Evolutionary conservation across 2,888 invertebrate species (phyloP).

Genomic region (Cerastis leucographa): DNA sequence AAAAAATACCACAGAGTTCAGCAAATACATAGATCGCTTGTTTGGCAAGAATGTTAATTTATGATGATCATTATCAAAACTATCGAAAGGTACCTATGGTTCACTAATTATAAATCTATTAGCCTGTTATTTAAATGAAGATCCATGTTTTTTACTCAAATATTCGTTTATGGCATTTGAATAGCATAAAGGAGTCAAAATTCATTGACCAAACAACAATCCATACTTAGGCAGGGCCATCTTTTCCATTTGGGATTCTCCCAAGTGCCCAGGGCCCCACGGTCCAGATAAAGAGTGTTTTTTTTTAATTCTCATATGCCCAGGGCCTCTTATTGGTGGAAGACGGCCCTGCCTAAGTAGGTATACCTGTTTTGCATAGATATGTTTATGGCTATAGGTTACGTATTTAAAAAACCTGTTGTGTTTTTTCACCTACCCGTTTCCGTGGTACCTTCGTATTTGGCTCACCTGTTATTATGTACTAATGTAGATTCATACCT

Average conservation of each 20-base stretch:
- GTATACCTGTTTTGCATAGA: neutral
- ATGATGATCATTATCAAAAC: too few species aligned
- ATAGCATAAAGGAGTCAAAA: too few species aligned
- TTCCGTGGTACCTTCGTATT: neutral
- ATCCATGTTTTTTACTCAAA: neutral
- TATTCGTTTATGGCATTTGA: too few species aligned
- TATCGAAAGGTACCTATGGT: neutral
- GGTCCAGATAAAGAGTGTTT: too few species aligned
- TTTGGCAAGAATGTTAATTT: neutral
- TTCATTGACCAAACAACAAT: neutral
- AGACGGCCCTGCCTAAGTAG: neutral
- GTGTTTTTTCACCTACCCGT: neutral
- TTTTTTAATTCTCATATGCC: too few species aligned
- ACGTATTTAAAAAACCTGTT: slow-evolving; percentile 21
- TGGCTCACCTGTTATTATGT: neutral
- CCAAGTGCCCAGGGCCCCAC: too few species aligned
- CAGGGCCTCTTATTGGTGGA: too few species aligned
- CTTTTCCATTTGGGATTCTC: too few species aligned
- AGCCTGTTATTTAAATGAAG: neutral
- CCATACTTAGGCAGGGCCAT: neutral
- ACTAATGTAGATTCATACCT: neutral
- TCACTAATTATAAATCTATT: neutral
- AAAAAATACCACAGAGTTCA: neutral
- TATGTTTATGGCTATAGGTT: slow-evolving; percentile 5
- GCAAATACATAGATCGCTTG: neutral